These are phyloP conservation scores for Elephantulus edwardii DNA, from an alignment of 2,113 vertebrate genomes.

Conservation along the genomic window DNA sequence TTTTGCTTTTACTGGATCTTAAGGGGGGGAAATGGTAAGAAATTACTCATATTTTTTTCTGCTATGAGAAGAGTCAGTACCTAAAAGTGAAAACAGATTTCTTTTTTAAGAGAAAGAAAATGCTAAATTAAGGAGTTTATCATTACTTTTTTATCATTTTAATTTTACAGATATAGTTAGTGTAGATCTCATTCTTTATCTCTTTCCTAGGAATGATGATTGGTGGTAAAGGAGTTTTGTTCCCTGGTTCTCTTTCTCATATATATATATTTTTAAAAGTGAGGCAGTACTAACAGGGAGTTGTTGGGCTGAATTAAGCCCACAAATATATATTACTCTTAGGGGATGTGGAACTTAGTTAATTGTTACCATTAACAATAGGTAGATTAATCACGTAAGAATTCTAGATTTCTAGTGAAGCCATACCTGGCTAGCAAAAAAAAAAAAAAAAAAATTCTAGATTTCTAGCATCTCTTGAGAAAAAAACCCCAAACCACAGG, in stretches of 20 bases:
- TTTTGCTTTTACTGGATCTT: conserved; percentile 18
- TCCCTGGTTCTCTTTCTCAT: not conserved
- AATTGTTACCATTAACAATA: conserved; percentile 27
- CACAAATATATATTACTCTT: not conserved
- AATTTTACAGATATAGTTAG: conserved; percentile 28
- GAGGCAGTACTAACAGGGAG: not conserved
- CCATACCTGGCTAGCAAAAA: too few species aligned
- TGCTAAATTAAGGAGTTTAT: conserved; percentile 31
- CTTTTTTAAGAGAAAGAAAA: not conserved
- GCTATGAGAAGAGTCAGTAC: not conserved
- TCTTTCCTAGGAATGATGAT: not conserved
- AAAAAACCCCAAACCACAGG: not conserved
- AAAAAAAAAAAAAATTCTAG: not conserved
- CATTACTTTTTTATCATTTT: not conserved
- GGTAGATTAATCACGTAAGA: not conserved
- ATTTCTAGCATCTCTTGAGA: conserved; percentile 14
- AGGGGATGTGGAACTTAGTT: conserved; percentile 12
- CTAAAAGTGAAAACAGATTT: conserved; percentile 17
- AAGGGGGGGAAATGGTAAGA: not conserved
- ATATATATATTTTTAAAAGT: not conserved
- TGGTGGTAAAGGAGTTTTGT: not conserved
- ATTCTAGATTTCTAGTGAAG: too few species aligned
- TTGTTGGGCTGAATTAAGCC: not conserved
- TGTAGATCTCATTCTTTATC: not conserved
- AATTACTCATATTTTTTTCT: not conserved